Evolutionary conservation across 2,113 vertebrate species (phyloP).

Genomic region (Oryzias celebensis): DNA sequence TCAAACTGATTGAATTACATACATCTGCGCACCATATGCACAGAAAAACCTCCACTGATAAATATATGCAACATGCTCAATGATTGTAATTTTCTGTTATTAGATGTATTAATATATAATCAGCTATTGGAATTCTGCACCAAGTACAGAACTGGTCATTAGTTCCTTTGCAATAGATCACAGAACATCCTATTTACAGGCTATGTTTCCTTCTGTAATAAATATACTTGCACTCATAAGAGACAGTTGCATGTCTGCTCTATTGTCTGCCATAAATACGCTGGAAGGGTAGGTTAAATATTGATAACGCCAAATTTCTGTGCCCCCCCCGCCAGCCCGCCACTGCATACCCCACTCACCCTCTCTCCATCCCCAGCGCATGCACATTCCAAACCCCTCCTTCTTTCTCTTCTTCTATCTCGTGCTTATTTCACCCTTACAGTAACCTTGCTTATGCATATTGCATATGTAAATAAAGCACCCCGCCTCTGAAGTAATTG

Average conservation of each 20-base stretch:
- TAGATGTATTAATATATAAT: constrained; percentile 23
- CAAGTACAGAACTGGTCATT: constrained; percentile 11
- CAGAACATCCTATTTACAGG: constrained; percentile 67
- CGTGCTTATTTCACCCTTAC: constrained; percentile 75
- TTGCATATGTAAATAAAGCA: constrained; percentile 87
- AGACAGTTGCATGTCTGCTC: constrained; percentile 74
- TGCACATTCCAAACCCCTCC: constrained; percentile 54
- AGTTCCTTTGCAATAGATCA: constrained; percentile 43
- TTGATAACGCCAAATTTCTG: constrained; percentile 77
- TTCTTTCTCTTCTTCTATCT: constrained; percentile 63
- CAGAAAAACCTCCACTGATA: constrained; percentile 43
- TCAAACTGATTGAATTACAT: constrained; percentile 64
- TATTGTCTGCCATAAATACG: constrained; percentile 79
- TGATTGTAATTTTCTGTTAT: constrained; percentile 24
- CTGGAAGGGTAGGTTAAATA: constrained; percentile 78
- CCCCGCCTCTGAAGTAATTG: constrained; percentile 90
- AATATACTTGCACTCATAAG: constrained; percentile 73
- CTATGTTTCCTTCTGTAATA: constrained; percentile 61
- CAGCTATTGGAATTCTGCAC: constrained; percentile 9
- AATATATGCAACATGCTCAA: constrained; percentile 40
- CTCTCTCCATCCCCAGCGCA: constrained; percentile 30
- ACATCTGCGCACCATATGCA: constrained; percentile 72
- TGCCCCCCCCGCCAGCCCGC: constrained; percentile 44
- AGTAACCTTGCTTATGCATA: constrained; percentile 80
- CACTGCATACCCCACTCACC: constrained; percentile 11